A percentile compares a stretch with the other conserved stretches of the same genome.
These are phyloP conservation scores for Polypterus senegalus DNA, from an alignment of 2,113 vertebrate genomes.

Conservation along the genomic window DNA sequence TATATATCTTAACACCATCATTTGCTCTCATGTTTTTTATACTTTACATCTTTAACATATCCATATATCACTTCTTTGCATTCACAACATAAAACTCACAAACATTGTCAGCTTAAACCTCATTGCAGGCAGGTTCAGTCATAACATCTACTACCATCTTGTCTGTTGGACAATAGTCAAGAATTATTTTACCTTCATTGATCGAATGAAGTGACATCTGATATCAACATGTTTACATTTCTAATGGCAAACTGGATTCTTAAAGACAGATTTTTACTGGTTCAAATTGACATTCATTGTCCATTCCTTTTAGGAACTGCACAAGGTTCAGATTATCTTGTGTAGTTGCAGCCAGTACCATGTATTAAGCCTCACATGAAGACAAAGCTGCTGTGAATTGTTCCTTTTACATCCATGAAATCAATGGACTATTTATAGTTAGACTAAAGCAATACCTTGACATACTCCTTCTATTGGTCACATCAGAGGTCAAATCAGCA, in stretches of 20 bases:
- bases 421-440: too few relatives aligned
- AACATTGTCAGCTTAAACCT: constrained; percentile 6
- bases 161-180: background rate
- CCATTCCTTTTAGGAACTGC: too few relatives aligned
- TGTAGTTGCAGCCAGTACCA: too few relatives aligned
- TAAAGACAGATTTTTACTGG: background rate
- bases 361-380: too few relatives aligned
- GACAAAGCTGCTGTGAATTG: too few relatives aligned
- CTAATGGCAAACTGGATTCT: constrained; percentile 4
- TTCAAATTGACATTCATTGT: too few relatives aligned
- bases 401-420: too few relatives aligned
- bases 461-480: background rate
- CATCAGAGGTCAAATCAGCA: background rate
- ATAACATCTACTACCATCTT: constrained; percentile 6
- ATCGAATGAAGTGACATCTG: constrained; percentile 3
- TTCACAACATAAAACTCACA: constrained; percentile 3
- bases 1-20: too few relatives aligned
- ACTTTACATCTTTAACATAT: too few relatives aligned
- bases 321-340: too few relatives aligned
- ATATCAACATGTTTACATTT: constrained; percentile 20
- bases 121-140: constrained; percentile 8
- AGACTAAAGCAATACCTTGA: background rate
- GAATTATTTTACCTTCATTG: background rate
- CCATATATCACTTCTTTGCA: background rate
- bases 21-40: too few relatives aligned